Evolutionary conservation across 1,140 invertebrate genomes (phyloP), one percentile per base, ranked within the genome.

Genomic region (Zaprionus taronus): DNA sequence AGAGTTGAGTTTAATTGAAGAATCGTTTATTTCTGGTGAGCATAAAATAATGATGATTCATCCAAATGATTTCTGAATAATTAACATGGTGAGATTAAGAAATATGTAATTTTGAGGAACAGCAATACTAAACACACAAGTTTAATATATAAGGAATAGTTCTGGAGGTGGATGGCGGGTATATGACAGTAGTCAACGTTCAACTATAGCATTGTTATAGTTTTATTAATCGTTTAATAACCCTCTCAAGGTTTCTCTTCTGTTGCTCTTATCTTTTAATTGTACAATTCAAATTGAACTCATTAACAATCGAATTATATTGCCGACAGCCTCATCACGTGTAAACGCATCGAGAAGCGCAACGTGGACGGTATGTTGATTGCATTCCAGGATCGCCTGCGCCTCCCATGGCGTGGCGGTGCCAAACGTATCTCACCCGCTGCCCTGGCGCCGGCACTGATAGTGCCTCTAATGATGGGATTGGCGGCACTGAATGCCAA

Each of bases 321-420:
- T 31, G 7, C 9, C 31, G 9, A 11, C 31, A 91, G 91, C 44
- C 44, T 91, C 4, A 80, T 91, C 44, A 78, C 73, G 28, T 91
- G 91, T 63, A 72, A 72, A n/a, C 44, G 58, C 55, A 83, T 92
- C 49, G 74, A 92, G 26, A 44, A 57, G n/a, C 74, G 60, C 31
- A 79, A 85, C 36, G 61, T 80, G 47, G 58, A 68, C 60, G 78
- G 80, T 47, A 93, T 93, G 92, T 56, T 93, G 74, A 83, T 92
- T n/a, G 94, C 93, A 4, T 89, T 94, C 28, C 92, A 93, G 64
- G 94, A 95, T 77, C 92, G 94, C 36, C 68, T 95, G 51, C 89
- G 95, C 44, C 79, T 95, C 71, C 94, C 94, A 26, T 95, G 94
- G 94, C 84, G 85, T 28, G 94, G 94, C 7, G 94, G 94, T 24